Percentiles rank a stretch among this genome's conserved stretches.
Conservation (phyloP, 2,888 invertebrate genomes). For the Drosophila neutralis region DNA sequence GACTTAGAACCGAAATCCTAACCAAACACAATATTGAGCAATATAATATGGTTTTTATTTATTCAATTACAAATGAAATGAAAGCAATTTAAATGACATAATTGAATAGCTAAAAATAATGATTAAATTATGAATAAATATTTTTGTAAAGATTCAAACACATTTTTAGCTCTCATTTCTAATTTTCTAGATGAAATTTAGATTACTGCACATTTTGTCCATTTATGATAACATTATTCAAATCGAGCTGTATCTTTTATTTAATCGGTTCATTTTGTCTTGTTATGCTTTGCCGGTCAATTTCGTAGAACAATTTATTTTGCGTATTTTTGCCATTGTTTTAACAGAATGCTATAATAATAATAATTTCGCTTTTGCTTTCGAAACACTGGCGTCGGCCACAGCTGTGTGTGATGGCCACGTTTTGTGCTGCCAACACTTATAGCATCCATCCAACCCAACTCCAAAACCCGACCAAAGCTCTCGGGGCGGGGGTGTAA, state of each 20-base stretch:
- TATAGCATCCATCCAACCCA: background rate
- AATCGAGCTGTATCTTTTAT: constrained; percentile 7
- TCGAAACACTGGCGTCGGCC: constrained; percentile 16
- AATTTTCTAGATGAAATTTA: background rate
- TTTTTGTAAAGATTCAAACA: too few species aligned
- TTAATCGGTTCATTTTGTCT: constrained; percentile 4
- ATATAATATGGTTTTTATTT: rapidly evolving
- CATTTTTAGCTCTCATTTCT: background rate
- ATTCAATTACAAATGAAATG: background rate
- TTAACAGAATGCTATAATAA: constrained; percentile 37
- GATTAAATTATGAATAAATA: background rate
- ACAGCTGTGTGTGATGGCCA: constrained; percentile 71
- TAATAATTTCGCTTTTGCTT: constrained; percentile 39
- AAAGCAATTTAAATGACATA: background rate
- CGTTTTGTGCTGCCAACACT: constrained; percentile 40
- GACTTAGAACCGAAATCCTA: rapidly evolving
- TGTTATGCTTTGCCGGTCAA: constrained; percentile 10
- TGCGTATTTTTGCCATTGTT: constrained; percentile 45
- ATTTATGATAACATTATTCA: constrained; percentile 6
- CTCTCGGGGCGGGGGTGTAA: background rate
- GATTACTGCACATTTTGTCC: background rate
- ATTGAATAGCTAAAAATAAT: background rate
- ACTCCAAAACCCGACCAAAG: background rate
- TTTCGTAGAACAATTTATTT: constrained; percentile 23
- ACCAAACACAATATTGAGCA: background rate